phyloP scores from a whole-genome alignment of 2,113 vertebrate genomes.

The Microcebus jonahi region DNA sequence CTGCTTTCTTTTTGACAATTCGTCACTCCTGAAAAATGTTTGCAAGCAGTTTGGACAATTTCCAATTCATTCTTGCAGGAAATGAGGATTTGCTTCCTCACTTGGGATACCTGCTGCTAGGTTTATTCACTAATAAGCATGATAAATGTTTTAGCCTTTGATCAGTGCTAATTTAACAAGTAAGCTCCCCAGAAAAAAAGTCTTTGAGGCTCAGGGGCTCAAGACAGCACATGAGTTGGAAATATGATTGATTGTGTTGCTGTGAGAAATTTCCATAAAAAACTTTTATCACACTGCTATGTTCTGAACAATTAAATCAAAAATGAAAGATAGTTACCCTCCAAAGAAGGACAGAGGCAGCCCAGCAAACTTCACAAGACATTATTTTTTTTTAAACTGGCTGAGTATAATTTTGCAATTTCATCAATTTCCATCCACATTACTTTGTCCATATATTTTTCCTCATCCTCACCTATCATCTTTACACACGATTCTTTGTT shows the following conservation, averaged over 20 bases:
- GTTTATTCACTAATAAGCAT: slow-evolving; percentile 94
- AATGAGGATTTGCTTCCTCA: slow-evolving; percentile 91
- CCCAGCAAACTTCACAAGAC: slow-evolving; percentile 69
- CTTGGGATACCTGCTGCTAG: slow-evolving; percentile 93
- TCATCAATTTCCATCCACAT: slow-evolving; percentile 31
- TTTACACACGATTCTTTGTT: not conserved
- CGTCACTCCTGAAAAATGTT: slow-evolving; percentile 89
- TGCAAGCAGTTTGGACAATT: slow-evolving; percentile 90
- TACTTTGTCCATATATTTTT: slow-evolving; percentile 7
- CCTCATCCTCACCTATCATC: not conserved
- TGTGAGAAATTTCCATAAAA: slow-evolving; percentile 89
- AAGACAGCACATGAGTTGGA: slow-evolving; percentile 84
- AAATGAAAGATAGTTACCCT: slow-evolving; percentile 83
- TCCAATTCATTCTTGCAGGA: slow-evolving; percentile 91
- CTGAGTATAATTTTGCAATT: slow-evolving; percentile 24
- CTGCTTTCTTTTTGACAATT: slow-evolving; percentile 89
- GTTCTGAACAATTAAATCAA: slow-evolving; percentile 88
- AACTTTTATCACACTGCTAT: slow-evolving; percentile 85
- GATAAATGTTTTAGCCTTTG: slow-evolving; percentile 94
- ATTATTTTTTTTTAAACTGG: slow-evolving; percentile 53
- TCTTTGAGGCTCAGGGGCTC: slow-evolving; percentile 89
- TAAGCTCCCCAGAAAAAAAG: slow-evolving; percentile 88
- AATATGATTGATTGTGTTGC: slow-evolving; percentile 90
- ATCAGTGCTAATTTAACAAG: slow-evolving; percentile 94
- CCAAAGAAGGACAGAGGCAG: slow-evolving; percentile 80